phyloP scores from a whole-genome alignment of 2,113 vertebrate genomes.

The Polypterus bichir region DNA sequence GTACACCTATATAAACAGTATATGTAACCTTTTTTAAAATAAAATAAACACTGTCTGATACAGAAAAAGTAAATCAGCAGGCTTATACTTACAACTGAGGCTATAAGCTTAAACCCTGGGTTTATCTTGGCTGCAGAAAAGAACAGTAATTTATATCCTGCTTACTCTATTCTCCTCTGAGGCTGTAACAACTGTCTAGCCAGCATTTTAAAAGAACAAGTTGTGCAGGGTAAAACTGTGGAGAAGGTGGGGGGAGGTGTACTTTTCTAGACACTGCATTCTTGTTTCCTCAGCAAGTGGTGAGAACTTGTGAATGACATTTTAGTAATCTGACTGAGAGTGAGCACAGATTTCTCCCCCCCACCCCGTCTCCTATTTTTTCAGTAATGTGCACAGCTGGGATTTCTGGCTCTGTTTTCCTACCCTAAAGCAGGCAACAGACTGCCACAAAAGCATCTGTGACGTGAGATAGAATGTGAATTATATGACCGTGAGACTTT shows the following conservation, averaged over 20 bases:
- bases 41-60: too few relatives aligned
- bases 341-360: slow-evolving; percentile 7
- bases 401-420: slow-evolving; percentile 20
- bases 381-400: slow-evolving; percentile 1
- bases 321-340: slow-evolving; percentile 27
- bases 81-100: slow-evolving; percentile 30
- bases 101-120: slow-evolving; percentile 45
- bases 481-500: slow-evolving; percentile 21
- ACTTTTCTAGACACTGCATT: slow-evolving; percentile 13
- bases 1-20: too few relatives aligned
- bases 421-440: neutral
- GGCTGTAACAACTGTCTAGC: slow-evolving; percentile 52
- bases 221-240: neutral
- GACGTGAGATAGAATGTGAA: slow-evolving; percentile 15
- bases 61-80: neutral
- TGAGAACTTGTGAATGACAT: slow-evolving; percentile 28
- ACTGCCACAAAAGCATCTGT: slow-evolving; percentile 19
- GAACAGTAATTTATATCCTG: slow-evolving; percentile 53
- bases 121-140: slow-evolving; percentile 58
- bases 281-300: slow-evolving; percentile 26
- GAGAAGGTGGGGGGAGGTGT: slow-evolving; percentile 17
- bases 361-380: slow-evolving; percentile 1
- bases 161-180: slow-evolving; percentile 34
- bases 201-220: slow-evolving; percentile 44
- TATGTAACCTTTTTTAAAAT: too few relatives aligned